Conservation (phyloP, 2,888 invertebrate species). For the Rutpela maculata region DNA sequence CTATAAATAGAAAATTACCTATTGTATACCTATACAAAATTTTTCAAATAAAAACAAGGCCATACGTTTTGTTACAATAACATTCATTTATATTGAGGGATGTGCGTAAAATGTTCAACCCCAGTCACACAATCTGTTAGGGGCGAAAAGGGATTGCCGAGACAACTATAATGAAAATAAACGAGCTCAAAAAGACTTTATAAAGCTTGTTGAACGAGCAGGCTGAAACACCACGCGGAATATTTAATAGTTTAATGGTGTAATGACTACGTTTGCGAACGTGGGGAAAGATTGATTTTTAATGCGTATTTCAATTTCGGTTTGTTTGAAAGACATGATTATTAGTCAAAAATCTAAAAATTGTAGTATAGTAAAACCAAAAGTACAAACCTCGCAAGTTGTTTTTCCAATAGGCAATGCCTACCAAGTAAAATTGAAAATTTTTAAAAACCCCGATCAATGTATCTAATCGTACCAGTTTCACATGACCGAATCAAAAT, state of each 20-base stretch:
- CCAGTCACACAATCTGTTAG: constrained; percentile 50
- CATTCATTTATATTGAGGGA: constrained; percentile 28
- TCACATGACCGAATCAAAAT: too few species aligned
- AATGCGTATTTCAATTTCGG: neutral
- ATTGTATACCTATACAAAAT: neutral
- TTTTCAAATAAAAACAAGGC: neutral
- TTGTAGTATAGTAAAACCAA: neutral
- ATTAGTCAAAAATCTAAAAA: neutral
- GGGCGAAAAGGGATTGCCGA: constrained; percentile 64
- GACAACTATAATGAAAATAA: constrained; percentile 68
- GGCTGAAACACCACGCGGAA: constrained; percentile 32
- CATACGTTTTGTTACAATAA: constrained; percentile 9
- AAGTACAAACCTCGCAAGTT: too few species aligned
- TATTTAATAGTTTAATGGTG: constrained; percentile 35
- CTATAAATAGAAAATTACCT: too few species aligned
- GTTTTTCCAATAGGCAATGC: too few species aligned
- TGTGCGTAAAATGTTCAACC: constrained; percentile 31
- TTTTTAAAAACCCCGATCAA: too few species aligned
- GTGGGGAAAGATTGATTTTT: neutral
- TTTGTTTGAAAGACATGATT: neutral
- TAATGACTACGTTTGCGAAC: constrained; percentile 15
- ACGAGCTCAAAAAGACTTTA: constrained; percentile 65
- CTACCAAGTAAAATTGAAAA: too few species aligned
- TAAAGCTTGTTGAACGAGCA: constrained; percentile 55
- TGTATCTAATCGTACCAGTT: too few species aligned